Evolutionary conservation across 35 echinoderm and acorn worm genomes (phyloP).

Genomic region (Diadema setosum): DNA sequence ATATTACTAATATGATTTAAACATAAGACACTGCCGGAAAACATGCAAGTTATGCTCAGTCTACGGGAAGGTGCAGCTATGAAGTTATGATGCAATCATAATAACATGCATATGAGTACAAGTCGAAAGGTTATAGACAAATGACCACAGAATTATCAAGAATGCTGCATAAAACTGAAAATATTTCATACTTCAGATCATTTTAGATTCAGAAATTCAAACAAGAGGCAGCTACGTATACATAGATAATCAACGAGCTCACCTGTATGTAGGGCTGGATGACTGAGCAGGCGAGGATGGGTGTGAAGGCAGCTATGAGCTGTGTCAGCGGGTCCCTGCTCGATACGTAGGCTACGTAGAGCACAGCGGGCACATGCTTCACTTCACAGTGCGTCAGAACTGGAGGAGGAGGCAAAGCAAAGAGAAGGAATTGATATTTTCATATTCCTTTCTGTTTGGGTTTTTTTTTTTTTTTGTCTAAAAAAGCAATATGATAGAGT

Average conservation of each 20-base stretch:
- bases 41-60: too few relatives aligned
- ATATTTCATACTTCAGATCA: background rate
- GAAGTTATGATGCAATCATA: too few relatives aligned
- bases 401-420: background rate
- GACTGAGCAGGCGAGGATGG: background rate
- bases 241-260: background rate
- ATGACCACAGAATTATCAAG: background rate
- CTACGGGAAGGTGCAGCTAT: too few relatives aligned
- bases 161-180: background rate
- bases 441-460: background rate
- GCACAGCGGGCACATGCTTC: background rate
- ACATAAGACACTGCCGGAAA: too few relatives aligned
- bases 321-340: background rate
- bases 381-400: conserved; percentile 5
- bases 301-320: background rate
- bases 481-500: background rate
- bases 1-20: too few relatives aligned
- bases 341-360: background rate
- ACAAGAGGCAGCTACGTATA: background rate
- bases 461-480: background rate
- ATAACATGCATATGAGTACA: too few relatives aligned
- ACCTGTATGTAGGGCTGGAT: conserved; percentile 10
- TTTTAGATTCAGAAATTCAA: background rate
- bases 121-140: too few relatives aligned
- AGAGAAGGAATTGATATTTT: background rate